A percentile compares a stretch with the other conserved stretches of the same genome.
Conservation (phyloP, 2,888 invertebrate species). For the Patella pellucida region DNA sequence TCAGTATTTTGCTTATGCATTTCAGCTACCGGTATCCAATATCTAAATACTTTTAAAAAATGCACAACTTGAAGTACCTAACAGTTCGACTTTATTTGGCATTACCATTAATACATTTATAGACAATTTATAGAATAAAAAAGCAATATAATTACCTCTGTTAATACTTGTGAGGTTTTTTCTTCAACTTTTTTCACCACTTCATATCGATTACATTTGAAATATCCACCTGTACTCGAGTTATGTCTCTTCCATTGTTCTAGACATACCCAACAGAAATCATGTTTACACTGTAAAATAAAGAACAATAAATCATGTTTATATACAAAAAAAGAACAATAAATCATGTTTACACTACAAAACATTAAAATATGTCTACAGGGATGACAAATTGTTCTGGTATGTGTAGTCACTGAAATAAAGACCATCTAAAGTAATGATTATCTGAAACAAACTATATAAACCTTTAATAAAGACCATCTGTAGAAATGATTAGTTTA, state of each 20-base stretch:
- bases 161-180: conserved; percentile 75
- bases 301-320: neutral
- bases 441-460: neutral
- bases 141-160: conserved; percentile 71
- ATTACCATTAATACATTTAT: neutral
- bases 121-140: conserved; percentile 20
- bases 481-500: neutral
- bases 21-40: neutral
- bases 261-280: conserved; percentile 82
- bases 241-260: conserved; percentile 81
- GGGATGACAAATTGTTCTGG: neutral
- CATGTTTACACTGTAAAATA: conserved; percentile 78
- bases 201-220: conserved; percentile 78
- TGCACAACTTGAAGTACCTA: too few species aligned
- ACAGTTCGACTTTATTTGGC: too few species aligned
- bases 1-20: neutral
- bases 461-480: neutral
- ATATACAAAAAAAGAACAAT: neutral
- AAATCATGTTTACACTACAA: neutral
- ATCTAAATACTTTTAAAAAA: too few species aligned
- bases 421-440: neutral
- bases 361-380: too few species aligned
- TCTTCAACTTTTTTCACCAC: conserved; percentile 78
- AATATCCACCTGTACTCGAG: conserved; percentile 80
- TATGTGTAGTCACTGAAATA: neutral